Evolutionary conservation across 2,113 vertebrate genomes (phyloP).

Genomic region (Megalops atlanticus): DNA sequence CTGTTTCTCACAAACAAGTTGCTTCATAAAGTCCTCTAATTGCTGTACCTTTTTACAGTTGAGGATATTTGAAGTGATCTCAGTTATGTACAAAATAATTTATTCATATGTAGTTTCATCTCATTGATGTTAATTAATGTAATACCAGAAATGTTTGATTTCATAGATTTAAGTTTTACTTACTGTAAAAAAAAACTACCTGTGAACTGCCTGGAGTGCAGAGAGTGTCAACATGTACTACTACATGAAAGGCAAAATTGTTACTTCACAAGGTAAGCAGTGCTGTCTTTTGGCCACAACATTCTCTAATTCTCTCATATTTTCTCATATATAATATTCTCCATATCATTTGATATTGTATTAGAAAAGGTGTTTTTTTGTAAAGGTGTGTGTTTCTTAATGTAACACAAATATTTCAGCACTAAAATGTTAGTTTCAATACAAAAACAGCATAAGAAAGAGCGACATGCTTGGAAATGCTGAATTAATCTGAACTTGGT

Average conservation of each 20-base stretch:
- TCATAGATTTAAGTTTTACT: not conserved
- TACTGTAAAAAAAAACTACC: not conserved
- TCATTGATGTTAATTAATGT: slow-evolving; percentile 1
- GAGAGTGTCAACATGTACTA: not conserved
- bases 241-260: not conserved
- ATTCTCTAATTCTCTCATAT: no score
- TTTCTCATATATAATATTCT: not conserved
- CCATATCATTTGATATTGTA: not conserved
- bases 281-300: no score
- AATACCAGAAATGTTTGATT: not conserved
- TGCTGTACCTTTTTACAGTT: slow-evolving; percentile 25
- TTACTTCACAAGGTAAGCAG: not conserved
- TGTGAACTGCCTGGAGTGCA: not conserved
- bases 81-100: slow-evolving; percentile 31
- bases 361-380: not conserved
- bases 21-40: not conserved
- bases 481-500: no score
- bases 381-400: not conserved
- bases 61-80: slow-evolving; percentile 17
- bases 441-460: not conserved
- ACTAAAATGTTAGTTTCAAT: not conserved
- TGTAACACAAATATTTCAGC: not conserved
- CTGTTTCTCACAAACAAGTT: not conserved
- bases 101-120: not conserved
- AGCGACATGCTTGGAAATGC: not conserved